Evolutionary conservation across 2,797 vertebrate genomes (phyloP).

Genomic region (Sternarchorhynchus goeldii): DNA sequence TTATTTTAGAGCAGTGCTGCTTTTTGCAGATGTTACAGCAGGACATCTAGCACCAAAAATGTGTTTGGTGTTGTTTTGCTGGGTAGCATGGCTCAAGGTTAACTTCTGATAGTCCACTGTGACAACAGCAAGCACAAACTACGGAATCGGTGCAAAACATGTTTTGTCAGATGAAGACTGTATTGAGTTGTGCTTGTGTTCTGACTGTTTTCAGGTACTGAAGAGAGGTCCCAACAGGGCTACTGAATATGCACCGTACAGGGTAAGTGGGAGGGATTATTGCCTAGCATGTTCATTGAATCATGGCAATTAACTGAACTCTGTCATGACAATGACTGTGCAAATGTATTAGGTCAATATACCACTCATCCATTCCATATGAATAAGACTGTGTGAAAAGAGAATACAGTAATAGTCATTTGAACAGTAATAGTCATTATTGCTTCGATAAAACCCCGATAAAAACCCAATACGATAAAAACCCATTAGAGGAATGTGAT

Average conservation of each 20-base stretch:
- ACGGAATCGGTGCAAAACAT: slow-evolving; percentile 24
- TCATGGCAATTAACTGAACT: neutral
- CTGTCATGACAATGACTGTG: neutral
- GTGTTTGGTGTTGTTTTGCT: neutral
- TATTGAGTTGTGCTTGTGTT: neutral
- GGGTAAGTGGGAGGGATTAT: neutral
- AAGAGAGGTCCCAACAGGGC: neutral
- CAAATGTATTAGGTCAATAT: neutral
- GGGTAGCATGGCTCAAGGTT: slow-evolving; percentile 4
- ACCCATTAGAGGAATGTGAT: neutral
- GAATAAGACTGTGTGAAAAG: neutral
- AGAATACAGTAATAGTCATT: neutral
- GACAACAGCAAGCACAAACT: slow-evolving; percentile 23
- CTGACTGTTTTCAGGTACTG: neutral
- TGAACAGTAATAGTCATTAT: neutral
- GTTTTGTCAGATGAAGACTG: slow-evolving; percentile 12
- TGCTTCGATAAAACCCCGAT: too few species aligned
- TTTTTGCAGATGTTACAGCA: neutral
- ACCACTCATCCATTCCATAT: neutral
- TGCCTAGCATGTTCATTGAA: neutral
- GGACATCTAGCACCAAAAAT: neutral
- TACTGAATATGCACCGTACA: neutral
- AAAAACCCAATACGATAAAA: neutral
- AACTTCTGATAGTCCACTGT: neutral
- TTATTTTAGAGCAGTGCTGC: neutral